A percentile compares a stretch with the other conserved stretches of the same genome.
phyloP scores from a whole-genome alignment of 37 sponge, comb jelly and placozoan genomes.

The Haliclona indistincta region DNA sequence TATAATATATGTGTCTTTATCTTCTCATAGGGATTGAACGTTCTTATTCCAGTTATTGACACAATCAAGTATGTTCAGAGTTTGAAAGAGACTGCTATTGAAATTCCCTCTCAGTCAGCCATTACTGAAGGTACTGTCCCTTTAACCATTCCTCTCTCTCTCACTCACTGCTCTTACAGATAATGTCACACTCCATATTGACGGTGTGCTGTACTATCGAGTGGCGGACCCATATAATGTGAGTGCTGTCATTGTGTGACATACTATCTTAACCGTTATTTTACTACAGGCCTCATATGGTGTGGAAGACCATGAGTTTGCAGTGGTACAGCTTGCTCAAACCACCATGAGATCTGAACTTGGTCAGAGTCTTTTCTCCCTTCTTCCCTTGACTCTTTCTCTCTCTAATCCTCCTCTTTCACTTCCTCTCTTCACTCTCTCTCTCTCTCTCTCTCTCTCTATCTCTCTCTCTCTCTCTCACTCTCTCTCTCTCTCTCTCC shows the following conservation, averaged over 20 bases:
- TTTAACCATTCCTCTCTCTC: neutral
- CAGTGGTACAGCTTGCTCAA: slow-evolving; percentile 95
- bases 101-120: slow-evolving; percentile 97
- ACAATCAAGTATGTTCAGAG: slow-evolving; percentile 92
- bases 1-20: neutral
- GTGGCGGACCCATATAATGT: slow-evolving; percentile 88
- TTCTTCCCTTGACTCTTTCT: neutral
- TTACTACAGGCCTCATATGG: slow-evolving; percentile 90
- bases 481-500: too few species aligned
- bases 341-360: slow-evolving; percentile 99
- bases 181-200: slow-evolving; percentile 95
- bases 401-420: too few species aligned
- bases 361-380: too few species aligned
- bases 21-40: slow-evolving; percentile 80
- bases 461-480: too few species aligned
- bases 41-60: slow-evolving; percentile 88
- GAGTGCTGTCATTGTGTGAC: neutral
- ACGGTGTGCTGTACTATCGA: slow-evolving; percentile 93
- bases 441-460: too few species aligned
- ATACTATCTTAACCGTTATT: neutral
- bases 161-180: slow-evolving; percentile 45
- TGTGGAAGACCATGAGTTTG: slow-evolving; percentile 94
- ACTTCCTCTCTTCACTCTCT: too few species aligned
- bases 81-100: slow-evolving; percentile 94
- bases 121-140: slow-evolving; percentile 77